Evolutionary conservation across 2,797 vertebrate species (phyloP), one percentile per base, ranked within the genome.

Genomic region (Heterohyrax brucei): DNA sequence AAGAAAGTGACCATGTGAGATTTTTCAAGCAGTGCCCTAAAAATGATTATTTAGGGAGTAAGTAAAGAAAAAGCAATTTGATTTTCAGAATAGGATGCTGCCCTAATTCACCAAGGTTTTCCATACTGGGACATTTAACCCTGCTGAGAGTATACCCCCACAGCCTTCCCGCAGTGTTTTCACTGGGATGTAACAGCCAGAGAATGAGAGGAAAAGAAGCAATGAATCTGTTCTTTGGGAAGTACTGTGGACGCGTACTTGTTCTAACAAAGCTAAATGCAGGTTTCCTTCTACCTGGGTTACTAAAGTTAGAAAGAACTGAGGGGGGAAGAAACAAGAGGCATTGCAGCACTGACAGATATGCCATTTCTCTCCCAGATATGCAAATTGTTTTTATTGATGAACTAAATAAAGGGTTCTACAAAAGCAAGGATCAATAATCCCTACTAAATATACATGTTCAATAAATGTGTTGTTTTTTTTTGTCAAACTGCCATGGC

Each of bases 41-140:
- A 94, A 59, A n/a, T 82, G 76, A 92, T 80, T 76, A 46, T 53
- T 61, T 66, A 78, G 30, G 44, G 22, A 70, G 53, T 73, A 92
- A 75, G 39, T 61, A 84, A 64, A 84, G 44, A 90, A 78, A 13
- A 24, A 77, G 72, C 4, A 30, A 44, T 90, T 62, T 68, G 46
- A 39, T 78, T 12, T 73, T 66, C 33, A 78, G 59, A 28, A 30
- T 75, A 9, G 2, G 26, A 70, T 16, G 8, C 12, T 87, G 9
- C 56, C 53, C 53, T 85, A 21, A 77, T 68, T 78, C 56, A 64
- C 39, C 48, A 83, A 39, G 48, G 22, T 61, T 70, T 46, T 48
- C 24, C 28, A 39, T 79, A 6, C 2, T 48, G 21, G 56, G 61
- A 87, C 30, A 12, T 53, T 56, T 86, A 13, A 21, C 26, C 19